phyloP scores from a whole-genome alignment of 2,888 invertebrate genomes.

The Arge pagana region DNA sequence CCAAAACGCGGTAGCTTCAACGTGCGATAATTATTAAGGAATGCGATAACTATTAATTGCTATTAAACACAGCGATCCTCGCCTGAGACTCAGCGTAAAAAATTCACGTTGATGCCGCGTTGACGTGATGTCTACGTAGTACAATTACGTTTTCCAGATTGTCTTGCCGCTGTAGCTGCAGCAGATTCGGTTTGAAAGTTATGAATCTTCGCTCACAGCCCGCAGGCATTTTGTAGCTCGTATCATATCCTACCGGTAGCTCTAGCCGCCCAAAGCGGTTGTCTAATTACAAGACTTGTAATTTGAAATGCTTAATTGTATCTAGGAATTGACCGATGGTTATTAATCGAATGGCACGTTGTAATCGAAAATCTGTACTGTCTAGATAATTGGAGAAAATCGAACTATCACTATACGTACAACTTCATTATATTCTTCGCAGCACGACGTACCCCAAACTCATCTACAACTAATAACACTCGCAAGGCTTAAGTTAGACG shows the following conservation, averaged over 20 bases:
- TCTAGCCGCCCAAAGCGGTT: slow-evolving; percentile 31
- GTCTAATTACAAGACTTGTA: slow-evolving; percentile 39
- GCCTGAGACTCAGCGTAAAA: no score
- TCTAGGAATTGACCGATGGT: slow-evolving; percentile 27
- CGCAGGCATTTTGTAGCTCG: slow-evolving; percentile 4
- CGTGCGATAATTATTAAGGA: not conserved
- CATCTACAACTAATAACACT: no score
- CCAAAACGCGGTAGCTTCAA: no score
- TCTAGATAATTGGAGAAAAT: slow-evolving; percentile 16
- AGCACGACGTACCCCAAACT: no score
- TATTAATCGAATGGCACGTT: slow-evolving; percentile 40
- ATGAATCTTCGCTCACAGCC: not conserved
- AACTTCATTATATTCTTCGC: no score
- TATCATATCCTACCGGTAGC: slow-evolving; percentile 10
- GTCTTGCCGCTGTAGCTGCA: no score
- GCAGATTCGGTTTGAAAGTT: no score
- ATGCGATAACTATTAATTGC: not conserved
- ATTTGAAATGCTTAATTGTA: slow-evolving; percentile 35
- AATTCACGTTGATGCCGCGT: no score
- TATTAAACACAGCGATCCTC: not conserved
- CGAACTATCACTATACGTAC: slow-evolving; percentile 3
- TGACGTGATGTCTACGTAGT: no score
- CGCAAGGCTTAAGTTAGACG: no score
- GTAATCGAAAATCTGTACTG: slow-evolving; percentile 39
- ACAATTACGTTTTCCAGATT: no score